Percentiles rank a stretch among this genome's conserved stretches.
phyloP scores from a whole-genome alignment of 2,888 invertebrate species.

The Orthosia gothica region DNA sequence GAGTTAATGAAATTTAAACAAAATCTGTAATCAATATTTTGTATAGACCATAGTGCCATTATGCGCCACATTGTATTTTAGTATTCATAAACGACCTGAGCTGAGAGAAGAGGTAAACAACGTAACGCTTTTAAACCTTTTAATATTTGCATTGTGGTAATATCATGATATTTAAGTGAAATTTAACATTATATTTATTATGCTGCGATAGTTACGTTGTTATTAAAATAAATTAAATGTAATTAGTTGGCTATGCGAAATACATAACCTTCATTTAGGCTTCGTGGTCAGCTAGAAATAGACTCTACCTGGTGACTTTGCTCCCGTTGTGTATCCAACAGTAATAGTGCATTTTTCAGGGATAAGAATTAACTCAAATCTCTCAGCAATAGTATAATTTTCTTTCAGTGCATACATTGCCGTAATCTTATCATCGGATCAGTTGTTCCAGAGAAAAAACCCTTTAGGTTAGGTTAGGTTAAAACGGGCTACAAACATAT shows the following conservation, averaged over 20 bases:
- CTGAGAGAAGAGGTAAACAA: slow-evolving; percentile 35
- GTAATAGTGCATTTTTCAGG: too few relatives aligned
- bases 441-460: too few relatives aligned
- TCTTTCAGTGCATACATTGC: too few relatives aligned
- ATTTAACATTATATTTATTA: slow-evolving; percentile 27
- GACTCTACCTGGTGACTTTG: too few relatives aligned
- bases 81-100: slow-evolving; percentile 58
- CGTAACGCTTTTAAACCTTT: slow-evolving; percentile 48
- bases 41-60: slow-evolving; percentile 53
- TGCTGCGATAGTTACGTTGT: slow-evolving; percentile 30
- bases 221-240: slow-evolving; percentile 26
- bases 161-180: slow-evolving; percentile 34
- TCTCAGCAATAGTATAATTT: too few relatives aligned
- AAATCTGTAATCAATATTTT: slow-evolving; percentile 61
- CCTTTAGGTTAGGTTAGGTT: too few relatives aligned
- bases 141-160: slow-evolving; percentile 53
- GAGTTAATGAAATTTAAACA: slow-evolving; percentile 62
- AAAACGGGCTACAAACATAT: too few relatives aligned
- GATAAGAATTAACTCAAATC: too few relatives aligned
- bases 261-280: slow-evolving; percentile 3
- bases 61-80: slow-evolving; percentile 61
- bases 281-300: slow-evolving; percentile 13
- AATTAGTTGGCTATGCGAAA: not conserved
- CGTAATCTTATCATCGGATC: too few relatives aligned
- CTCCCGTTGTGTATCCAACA: too few relatives aligned